A percentile compares a stretch with the other conserved stretches of the same genome.
These are phyloP conservation scores for Epinephelus cyanopodus DNA, from an alignment of 2,113 vertebrate genomes.

Conservation along the genomic window DNA sequence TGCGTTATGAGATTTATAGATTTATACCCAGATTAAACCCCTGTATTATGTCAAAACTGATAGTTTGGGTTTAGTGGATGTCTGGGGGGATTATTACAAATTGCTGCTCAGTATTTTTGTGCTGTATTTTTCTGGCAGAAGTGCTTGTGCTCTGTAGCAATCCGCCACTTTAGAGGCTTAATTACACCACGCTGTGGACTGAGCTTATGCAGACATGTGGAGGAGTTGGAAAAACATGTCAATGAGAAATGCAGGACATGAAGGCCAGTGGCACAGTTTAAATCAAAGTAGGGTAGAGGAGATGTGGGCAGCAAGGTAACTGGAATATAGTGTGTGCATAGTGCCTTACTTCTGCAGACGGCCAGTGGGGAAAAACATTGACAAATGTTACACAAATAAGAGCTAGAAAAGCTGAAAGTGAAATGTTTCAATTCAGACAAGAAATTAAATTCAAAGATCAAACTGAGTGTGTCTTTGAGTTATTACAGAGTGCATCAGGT, in stretches of 20 bases:
- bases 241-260: slow-evolving; percentile 56
- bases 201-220: slow-evolving; percentile 70
- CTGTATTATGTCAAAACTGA: slow-evolving; percentile 79
- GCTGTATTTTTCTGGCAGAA: slow-evolving; percentile 60
- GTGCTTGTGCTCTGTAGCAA: slow-evolving; percentile 64
- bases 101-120: slow-evolving; percentile 75
- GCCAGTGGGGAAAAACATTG: slow-evolving; percentile 11
- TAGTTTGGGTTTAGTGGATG: slow-evolving; percentile 79
- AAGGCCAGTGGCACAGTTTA: slow-evolving; percentile 51
- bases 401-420: slow-evolving; percentile 19
- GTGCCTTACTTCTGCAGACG: slow-evolving; percentile 67
- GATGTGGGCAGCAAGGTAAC: slow-evolving; percentile 40
- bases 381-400: slow-evolving; percentile 29
- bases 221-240: slow-evolving; percentile 69
- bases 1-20: slow-evolving; percentile 77
- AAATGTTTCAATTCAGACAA: slow-evolving; percentile 43
- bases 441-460: slow-evolving; percentile 43
- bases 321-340: slow-evolving; percentile 45
- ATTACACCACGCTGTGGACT: slow-evolving; percentile 71
- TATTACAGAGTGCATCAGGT: slow-evolving; percentile 13
- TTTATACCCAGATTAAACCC: slow-evolving; percentile 80
- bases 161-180: slow-evolving; percentile 79
- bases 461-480: slow-evolving; percentile 22
- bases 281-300: slow-evolving; percentile 46
- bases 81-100: slow-evolving; percentile 80